Evolutionary conservation across 2,888 invertebrate species (phyloP), one percentile per base, ranked within the genome.

Genomic region (Rosalia funebris): DNA sequence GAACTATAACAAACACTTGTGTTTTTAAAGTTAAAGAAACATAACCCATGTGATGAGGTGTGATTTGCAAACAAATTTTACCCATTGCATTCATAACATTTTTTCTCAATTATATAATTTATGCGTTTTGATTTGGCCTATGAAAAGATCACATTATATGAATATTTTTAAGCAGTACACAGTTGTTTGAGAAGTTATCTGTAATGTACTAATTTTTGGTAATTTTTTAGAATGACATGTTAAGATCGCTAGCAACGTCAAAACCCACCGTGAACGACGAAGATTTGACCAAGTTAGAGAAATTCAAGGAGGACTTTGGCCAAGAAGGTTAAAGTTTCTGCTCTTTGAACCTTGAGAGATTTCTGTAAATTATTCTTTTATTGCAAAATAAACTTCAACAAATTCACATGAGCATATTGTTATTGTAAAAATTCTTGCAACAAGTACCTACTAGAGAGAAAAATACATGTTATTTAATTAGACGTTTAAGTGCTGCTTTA

Each of bases 211-310:
- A 3, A 32, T 14, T 63, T 56, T 34, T 54, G 25, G 25, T 25
- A 7, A 25, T 25, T 55, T 70, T 82, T 39, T 76, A 91, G 95
- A 89, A 87, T 78, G 98, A 99, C 81, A 95, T 99, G 93, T 77
- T 93, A 63, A 88, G 93, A 75, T 98, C 98, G 0, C 81, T 99
- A 71, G 89, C 92, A 4, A 95, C 94, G 63, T 95, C 96, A 44
- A 98, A 98, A 83, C 98, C 99, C 14, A 98, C 98, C 5, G 98
- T 99, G 1, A 98, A 98, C 79, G 95, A 95, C 65, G 93, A 95
- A 14, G 99, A 99, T 81, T 88, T 99, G 86, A 87, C 87, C 34
- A 96, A 94, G 82, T 84, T 98, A 77, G 89, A 91, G 79, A 95
- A 97, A 81, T 99, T 99, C 83, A 96, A 93, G 83, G 91, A 93